A percentile compares a stretch with the other conserved stretches of the same genome.
Evolutionary conservation across 2,888 invertebrate species (phyloP).

Genomic region (Chaetogeoica ovagalla): DNA sequence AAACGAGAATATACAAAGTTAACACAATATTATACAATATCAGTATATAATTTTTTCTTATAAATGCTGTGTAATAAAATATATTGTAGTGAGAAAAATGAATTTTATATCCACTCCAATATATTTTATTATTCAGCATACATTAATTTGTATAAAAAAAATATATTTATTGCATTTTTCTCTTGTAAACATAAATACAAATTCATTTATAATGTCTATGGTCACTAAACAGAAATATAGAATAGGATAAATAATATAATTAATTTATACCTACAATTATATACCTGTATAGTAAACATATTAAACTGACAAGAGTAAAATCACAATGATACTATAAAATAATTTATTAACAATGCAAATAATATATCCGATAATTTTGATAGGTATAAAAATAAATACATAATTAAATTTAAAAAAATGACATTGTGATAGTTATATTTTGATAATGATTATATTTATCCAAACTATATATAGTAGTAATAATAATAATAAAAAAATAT

Average conservation of each 20-base stretch:
- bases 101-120: background rate
- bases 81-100: background rate
- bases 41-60: no score
- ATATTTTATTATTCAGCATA: background rate
- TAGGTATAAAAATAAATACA: background rate
- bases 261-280: background rate
- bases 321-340: background rate
- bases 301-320: background rate
- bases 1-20: no score
- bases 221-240: background rate
- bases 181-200: no score
- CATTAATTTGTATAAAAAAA: background rate
- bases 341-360: background rate
- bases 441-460: background rate
- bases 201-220: background rate
- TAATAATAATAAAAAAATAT: background rate
- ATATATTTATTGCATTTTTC: no score
- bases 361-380: background rate
- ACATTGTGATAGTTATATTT: background rate
- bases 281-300: background rate
- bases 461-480: constrained; percentile 2
- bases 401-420: background rate
- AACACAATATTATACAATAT: no score
- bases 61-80: background rate
- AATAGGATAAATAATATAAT: background rate